A percentile compares a stretch with the other conserved stretches of the same genome.
phyloP scores from a whole-genome alignment of 2,113 vertebrate species.

The Butorides virescens region DNA sequence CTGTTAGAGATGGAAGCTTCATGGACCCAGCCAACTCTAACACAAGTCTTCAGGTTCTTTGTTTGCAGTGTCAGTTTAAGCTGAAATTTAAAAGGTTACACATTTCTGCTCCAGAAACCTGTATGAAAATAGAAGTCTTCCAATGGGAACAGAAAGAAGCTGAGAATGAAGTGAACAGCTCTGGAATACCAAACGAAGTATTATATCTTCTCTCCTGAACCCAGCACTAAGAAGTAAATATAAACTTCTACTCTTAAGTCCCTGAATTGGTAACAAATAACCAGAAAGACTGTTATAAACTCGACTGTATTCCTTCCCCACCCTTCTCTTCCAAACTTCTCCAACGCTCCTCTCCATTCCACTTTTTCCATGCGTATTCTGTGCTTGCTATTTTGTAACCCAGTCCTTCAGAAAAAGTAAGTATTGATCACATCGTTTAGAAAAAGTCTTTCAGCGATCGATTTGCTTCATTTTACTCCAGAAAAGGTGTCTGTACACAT shows the following conservation, averaged over 20 bases:
- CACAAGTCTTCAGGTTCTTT: neutral
- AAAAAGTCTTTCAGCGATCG: neutral
- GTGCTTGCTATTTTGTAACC: neutral
- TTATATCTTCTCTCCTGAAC: neutral
- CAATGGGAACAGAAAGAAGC: neutral
- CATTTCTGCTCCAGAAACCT: neutral
- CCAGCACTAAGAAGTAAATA: neutral
- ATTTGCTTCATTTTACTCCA: neutral
- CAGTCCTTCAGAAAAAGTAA: neutral
- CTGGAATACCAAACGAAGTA: neutral
- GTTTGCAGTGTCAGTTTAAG: neutral
- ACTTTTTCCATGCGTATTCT: neutral
- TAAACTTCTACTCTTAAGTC: neutral
- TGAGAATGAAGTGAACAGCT: neutral
- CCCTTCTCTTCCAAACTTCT: neutral
- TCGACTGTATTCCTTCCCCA: accelerated
- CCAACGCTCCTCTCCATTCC: neutral
- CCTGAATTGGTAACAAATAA: neutral
- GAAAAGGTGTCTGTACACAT: neutral
- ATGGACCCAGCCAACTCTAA: neutral
- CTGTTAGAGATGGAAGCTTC: neutral
- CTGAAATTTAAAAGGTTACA: neutral
- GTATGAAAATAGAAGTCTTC: neutral
- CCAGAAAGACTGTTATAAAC: neutral
- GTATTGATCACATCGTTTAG: neutral